Evolutionary conservation across 2,888 invertebrate genomes (phyloP).

Genomic region (Gonocerus acuteangulatus): DNA sequence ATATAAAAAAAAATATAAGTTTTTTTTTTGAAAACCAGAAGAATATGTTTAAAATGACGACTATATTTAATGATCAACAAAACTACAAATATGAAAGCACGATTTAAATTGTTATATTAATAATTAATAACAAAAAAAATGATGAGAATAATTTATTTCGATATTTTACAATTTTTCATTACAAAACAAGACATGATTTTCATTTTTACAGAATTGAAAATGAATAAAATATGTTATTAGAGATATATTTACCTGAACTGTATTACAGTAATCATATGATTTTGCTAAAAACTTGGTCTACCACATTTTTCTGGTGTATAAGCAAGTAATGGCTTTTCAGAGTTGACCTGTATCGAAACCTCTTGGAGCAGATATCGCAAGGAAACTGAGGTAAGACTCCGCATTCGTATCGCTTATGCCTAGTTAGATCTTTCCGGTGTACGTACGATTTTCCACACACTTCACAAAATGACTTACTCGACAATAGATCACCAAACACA

Average conservation of each 20-base stretch:
- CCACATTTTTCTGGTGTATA: constrained; percentile 29
- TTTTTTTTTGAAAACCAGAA: no score
- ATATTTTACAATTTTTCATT: no score
- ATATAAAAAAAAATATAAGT: no score
- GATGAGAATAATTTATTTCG: no score
- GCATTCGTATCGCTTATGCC: constrained; percentile 34
- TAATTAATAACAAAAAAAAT: no score
- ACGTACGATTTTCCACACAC: constrained; percentile 30
- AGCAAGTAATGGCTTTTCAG: constrained; percentile 32
- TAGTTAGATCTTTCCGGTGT: constrained; percentile 29
- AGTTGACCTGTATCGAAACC: constrained; percentile 31
- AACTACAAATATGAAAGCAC: no score
- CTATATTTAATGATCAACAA: no score
- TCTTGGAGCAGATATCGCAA: constrained; percentile 30
- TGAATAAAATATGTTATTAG: not conserved
- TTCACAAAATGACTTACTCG: constrained; percentile 12
- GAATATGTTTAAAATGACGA: no score
- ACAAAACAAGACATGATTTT: no score
- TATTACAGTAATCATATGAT: constrained; percentile 14
- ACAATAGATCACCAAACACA: not conserved
- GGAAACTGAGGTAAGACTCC: constrained; percentile 31
- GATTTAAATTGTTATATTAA: no score
- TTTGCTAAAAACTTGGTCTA: constrained; percentile 20
- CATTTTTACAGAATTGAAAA: no score
- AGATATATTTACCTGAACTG: not conserved